Base-by-base conservation (phyloP, 1,140 invertebrate genomes). In the Bombus haemorrhoidalis region DNA sequence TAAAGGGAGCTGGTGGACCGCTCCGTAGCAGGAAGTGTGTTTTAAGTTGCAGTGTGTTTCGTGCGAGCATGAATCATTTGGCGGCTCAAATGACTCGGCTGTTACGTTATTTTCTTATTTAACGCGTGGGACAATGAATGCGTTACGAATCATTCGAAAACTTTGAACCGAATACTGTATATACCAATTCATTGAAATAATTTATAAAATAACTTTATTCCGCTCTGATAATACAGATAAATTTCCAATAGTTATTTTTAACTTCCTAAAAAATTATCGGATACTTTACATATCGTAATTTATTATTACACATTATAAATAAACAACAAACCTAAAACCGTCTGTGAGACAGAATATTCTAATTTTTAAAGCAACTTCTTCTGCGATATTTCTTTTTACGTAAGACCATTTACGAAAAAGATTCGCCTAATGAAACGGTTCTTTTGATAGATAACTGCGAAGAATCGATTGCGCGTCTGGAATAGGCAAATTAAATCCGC, bases 101-200 rank as follows among this genome's bases (percentile, higher is more conserved):
- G 78, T 81, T 85, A 81, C 71, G 83, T 85, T 81, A 81, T 81
- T 85, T 85, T 85, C 83, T 81, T 74, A 81, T 85, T 81, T 68
- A 74, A 81, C 57, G 69, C 69, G 57, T 57, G 9, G 41, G 3
- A 71, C 69, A 72, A 59, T 59, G 66, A 39, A 32, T 62, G 32
- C 39, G 47, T 41, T 57, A 4, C 34, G 57, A 64, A 41, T 18
- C 75, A 1, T 77, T 62, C 57, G 34, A 39, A 37, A 77, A 62
- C 13, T 34, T 62, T 57, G 3, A 32, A 1, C 28, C 34, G 53
- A 25, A 37, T 13, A 25, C n/a, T 18, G 3, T n/a, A 28, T 3
- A 15, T 15, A 15, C 12, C 3, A 1, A 15, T 32, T 13, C 62
- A 1, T 64, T 15, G 2, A n/a, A 62, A n/a, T 62, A 62, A 62